phyloP scores from a whole-genome alignment of 1,140 invertebrate species.

The Cotesia glomerata region DNA sequence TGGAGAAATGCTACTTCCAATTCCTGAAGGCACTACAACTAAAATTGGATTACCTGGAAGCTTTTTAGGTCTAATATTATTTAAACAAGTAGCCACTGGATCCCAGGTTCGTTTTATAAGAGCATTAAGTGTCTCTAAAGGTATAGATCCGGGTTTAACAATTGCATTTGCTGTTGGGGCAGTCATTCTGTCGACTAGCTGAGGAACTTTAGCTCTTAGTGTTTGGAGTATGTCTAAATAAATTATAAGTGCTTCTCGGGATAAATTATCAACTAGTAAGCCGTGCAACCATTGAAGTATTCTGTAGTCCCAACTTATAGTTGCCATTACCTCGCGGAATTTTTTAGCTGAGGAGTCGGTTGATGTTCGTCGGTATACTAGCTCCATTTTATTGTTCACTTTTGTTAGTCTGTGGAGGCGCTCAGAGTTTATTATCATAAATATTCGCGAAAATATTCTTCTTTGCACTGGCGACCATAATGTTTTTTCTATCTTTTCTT shows the following conservation, averaged over 20 bases:
- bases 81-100: slow-evolving; percentile 67
- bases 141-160: slow-evolving; percentile 54
- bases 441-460: slow-evolving; percentile 71
- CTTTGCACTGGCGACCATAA: slow-evolving; percentile 73
- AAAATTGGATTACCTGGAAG: slow-evolving; percentile 77
- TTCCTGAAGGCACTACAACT: slow-evolving; percentile 69
- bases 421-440: slow-evolving; percentile 75
- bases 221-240: slow-evolving; percentile 85
- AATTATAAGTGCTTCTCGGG: slow-evolving; percentile 71
- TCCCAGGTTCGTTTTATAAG: slow-evolving; percentile 82
- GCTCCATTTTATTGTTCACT: slow-evolving; percentile 66
- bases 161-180: slow-evolving; percentile 59
- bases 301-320: slow-evolving; percentile 73
- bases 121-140: slow-evolving; percentile 69
- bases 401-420: slow-evolving; percentile 71
- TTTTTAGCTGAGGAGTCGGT: slow-evolving; percentile 76
- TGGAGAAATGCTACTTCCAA: slow-evolving; percentile 60
- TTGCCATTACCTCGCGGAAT: slow-evolving; percentile 72
- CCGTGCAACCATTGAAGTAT: slow-evolving; percentile 82
- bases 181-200: slow-evolving; percentile 80
- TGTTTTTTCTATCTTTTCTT: slow-evolving; percentile 70
- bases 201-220: slow-evolving; percentile 76
- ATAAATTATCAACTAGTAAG: slow-evolving; percentile 74
- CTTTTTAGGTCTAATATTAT: slow-evolving; percentile 69
- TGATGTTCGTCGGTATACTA: slow-evolving; percentile 71